Evolutionary conservation across 2,888 invertebrate genomes (phyloP), one percentile per base, ranked within the genome.

Genomic region (Unio pictorum): DNA sequence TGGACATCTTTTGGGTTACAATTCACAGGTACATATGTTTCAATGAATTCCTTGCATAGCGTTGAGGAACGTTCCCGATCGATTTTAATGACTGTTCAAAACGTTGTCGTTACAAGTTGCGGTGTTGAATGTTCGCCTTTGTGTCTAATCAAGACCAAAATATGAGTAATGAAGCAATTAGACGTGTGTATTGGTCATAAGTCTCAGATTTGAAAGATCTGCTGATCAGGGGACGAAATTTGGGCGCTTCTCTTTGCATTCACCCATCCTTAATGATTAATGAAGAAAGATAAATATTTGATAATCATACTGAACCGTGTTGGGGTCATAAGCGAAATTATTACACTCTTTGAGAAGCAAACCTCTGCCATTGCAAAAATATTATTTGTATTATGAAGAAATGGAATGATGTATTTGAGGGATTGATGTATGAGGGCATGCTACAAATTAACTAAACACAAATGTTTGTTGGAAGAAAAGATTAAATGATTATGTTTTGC

Each of bases 271-370:
- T 58, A 66, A 67, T 78, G 76, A 80, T 79, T 78, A 79, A 81
- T 81, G 72, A 73, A 59, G 65, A 61, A 64, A 67, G 70, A 73
- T 76, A 80, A 81, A 81, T 81, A 81, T 81, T 81, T 81, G 74
- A 76, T 67, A 66, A 74, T 72, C 59, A 67, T 74, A 72, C 73
- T 68, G 69, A 69, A 75, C 68, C 79, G 71, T 72, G 76, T 73
- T 72, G 71, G 64, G 75, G 74, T 74, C 75, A 77, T 66, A 75
- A 75, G 69, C 66, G 75, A 75, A 75, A 75, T 75, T 73, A 75
- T 73, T 64, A 59, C 73, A 62, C 59, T 73, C 75, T 71, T 75
- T 75, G 69, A 77, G 71, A 66, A 69, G 66, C 59, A 55, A 69
- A 64, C 75, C 67, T 68, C 60, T 61, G 30, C 64, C 60, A 67